A percentile compares a stretch with the other conserved stretches of the same genome.
Conservation (phyloP, 2,888 invertebrate species). For the Chrysolina americana region DNA sequence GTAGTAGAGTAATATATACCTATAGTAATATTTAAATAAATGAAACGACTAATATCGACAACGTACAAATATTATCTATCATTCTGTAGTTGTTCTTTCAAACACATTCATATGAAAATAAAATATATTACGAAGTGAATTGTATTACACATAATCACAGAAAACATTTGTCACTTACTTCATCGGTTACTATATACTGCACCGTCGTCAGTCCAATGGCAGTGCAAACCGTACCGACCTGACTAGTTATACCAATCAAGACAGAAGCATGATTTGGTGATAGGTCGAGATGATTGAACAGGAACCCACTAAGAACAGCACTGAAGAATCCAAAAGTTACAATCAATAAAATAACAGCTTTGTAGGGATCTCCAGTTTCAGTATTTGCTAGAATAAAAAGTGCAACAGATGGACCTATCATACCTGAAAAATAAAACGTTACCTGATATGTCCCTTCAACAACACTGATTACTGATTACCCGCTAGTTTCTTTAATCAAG, state of each 20-base stretch:
- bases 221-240: background rate
- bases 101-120: too few relatives aligned
- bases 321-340: background rate
- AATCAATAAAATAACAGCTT: background rate
- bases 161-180: background rate
- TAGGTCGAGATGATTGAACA: constrained; percentile 9
- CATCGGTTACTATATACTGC: constrained; percentile 7
- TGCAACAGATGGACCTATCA: background rate
- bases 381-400: background rate
- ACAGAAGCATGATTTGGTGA: constrained; percentile 17
- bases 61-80: too few relatives aligned
- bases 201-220: background rate
- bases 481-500: too few relatives aligned
- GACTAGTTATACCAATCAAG: constrained; percentile 9
- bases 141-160: too few relatives aligned
- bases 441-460: background rate
- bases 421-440: background rate
- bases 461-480: too few relatives aligned
- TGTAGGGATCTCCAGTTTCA: background rate
- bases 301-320: background rate
- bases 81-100: too few relatives aligned
- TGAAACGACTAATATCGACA: too few relatives aligned
- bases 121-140: too few relatives aligned
- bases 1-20: too few relatives aligned
- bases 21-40: too few relatives aligned